A percentile compares a stretch with the other conserved stretches of the same genome.
phyloP scores from a whole-genome alignment of 2,888 invertebrate species.

The Aromia moschata region DNA sequence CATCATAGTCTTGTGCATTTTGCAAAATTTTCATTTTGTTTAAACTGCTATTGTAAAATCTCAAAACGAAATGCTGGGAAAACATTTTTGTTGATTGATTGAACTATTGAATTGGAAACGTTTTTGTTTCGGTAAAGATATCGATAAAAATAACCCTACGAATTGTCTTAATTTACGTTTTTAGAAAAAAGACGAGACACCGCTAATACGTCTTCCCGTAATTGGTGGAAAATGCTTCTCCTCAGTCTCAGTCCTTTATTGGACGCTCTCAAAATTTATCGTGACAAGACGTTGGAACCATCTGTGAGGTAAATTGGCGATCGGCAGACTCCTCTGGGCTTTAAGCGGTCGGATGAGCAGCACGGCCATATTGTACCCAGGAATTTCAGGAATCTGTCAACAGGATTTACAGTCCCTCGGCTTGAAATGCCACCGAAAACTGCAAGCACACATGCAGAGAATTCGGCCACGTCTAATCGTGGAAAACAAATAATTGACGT shows the following conservation, averaged over 20 bases:
- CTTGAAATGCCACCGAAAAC: conserved; percentile 40
- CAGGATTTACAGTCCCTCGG: conserved; percentile 56
- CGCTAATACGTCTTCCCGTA: conserved; percentile 20
- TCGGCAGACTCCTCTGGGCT: conserved; percentile 53
- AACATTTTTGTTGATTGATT: too few species aligned
- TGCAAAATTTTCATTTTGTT: too few species aligned
- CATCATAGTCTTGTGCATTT: too few species aligned
- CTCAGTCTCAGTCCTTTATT: conserved; percentile 45
- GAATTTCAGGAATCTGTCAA: conserved; percentile 59
- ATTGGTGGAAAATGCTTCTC: conserved; percentile 32
- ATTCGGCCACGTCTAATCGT: too few species aligned
- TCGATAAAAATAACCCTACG: not conserved
- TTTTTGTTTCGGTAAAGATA: not conserved
- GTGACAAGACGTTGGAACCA: conserved; percentile 52
- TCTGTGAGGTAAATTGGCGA: conserved; percentile 61
- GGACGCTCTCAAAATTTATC: conserved; percentile 55
- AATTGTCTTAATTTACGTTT: conserved; percentile 9
- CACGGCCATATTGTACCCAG: conserved; percentile 54
- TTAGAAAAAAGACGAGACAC: conserved; percentile 1
- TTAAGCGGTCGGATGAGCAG: conserved; percentile 52
- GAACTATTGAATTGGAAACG: too few species aligned
- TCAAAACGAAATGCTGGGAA: too few species aligned
- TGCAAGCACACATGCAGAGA: too few species aligned
- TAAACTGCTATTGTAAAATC: too few species aligned
- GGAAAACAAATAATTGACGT: too few species aligned